Base-by-base conservation (phyloP, 2,888 invertebrate species). In the Sphaerophoria taeniata region DNA sequence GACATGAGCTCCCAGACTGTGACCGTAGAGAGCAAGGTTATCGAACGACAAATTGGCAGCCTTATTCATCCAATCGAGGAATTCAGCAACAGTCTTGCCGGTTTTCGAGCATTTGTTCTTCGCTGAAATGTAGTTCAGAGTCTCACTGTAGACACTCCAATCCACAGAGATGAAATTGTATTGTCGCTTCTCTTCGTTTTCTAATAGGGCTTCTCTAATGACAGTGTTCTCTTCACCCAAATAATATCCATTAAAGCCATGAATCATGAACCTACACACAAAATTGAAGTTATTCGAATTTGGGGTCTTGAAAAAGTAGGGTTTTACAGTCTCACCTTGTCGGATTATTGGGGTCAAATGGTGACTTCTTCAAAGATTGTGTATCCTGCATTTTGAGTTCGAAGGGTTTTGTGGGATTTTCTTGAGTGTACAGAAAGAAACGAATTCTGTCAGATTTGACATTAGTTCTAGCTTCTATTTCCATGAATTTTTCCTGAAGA, bases 161-260 rank as follows among this genome's bases (percentile, higher is more conserved):
- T 94, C 94, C 5, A 94, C 93, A 0, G 93, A 93, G 56, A 94
- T 93, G 47, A 94, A 93, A 87, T 94, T 94, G 76, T 93, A 90
- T 70, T 93, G 93, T 55, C 93, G 93, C 3, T 56, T 67, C 74
- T 93, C 93, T 45, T 93, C 93, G 6, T 93, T 92, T 67, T 93
- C 92, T 5, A 94, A 90, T 82, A 94, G 94, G 4, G 93, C 91
- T 74, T 93, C 92, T 12, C 88, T 88, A 2, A 90, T 76, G 0
- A 75, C 16, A 3, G 43, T 43, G 12, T 43, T 43, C 43, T 43
- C 43, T 43, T 43, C 43, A 43, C 43, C 43, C 43, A 43, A 12
- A 43, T 55, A 0, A 6, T 43, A 43, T 2, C 72, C 94, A 94
- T 4, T 43, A 43, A 43, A 43, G 11, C 94, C 94, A 86, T 94